These are phyloP conservation scores for Biston betularia DNA, from an alignment of 2,888 invertebrate genomes.

Conservation along the genomic window DNA sequence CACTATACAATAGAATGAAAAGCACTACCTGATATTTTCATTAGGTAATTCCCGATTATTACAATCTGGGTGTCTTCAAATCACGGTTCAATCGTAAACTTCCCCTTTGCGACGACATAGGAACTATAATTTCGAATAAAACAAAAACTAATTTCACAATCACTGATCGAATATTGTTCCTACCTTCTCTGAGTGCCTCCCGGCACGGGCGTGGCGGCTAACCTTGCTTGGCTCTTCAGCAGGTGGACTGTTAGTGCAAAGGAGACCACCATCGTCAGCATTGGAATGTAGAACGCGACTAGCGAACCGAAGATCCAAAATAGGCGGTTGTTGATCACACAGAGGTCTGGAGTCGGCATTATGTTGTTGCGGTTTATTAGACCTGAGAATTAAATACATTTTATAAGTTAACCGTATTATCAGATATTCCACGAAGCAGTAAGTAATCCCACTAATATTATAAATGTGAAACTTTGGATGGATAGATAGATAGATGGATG, in stretches of 20 bases:
- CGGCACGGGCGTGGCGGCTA: constrained; percentile 86
- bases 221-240: constrained; percentile 91
- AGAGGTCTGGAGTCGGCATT: constrained; percentile 91
- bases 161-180: constrained; percentile 3
- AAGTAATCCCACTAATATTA: no score
- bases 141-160: no score
- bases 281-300: constrained; percentile 97
- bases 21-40: no score
- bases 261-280: constrained; percentile 97
- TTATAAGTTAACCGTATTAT: neutral
- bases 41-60: no score
- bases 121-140: no score
- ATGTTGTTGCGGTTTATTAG: constrained; percentile 91
- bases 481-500: no score
- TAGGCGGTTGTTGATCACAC: constrained; percentile 93
- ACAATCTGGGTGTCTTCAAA: no score
- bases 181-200: constrained; percentile 79
- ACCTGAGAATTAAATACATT: constrained; percentile 77
- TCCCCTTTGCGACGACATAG: no score
- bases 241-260: constrained; percentile 96
- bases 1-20: no score
- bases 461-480: no score
- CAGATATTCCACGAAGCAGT: no score
- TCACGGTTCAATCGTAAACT: no score
- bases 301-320: constrained; percentile 97